These are phyloP conservation scores for Myotis yumanensis DNA, from an alignment of 2,113 vertebrate genomes.

Conservation along the genomic window DNA sequence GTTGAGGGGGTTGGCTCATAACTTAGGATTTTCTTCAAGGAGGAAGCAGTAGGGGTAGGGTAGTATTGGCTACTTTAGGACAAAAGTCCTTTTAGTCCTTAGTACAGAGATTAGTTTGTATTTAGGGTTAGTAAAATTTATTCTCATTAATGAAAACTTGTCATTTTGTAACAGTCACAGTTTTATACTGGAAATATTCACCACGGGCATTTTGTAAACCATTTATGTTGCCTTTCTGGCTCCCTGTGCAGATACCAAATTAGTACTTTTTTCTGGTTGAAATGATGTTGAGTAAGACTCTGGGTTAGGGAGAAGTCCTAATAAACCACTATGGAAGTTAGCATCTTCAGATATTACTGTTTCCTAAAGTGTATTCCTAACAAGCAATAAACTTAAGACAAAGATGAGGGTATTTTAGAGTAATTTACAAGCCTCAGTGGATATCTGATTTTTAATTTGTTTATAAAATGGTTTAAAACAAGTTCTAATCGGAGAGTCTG, in stretches of 20 bases:
- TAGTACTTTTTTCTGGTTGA: constrained; percentile 11
- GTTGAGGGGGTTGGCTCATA: background rate
- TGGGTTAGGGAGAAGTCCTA: background rate
- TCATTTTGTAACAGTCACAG: background rate
- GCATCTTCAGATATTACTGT: background rate
- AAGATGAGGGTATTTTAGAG: background rate
- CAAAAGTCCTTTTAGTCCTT: constrained; percentile 8
- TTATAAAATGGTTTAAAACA: constrained; percentile 30
- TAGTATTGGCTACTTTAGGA: background rate
- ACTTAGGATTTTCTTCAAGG: background rate
- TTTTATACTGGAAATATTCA: background rate
- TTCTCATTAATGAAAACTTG: background rate
- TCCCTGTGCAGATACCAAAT: background rate
- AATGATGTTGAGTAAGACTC: background rate
- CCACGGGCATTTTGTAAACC: background rate
- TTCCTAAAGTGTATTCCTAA: background rate
- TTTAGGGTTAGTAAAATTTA: background rate
- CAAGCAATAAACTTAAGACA: background rate
- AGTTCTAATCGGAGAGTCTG: background rate
- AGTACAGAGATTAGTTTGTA: constrained; percentile 16
- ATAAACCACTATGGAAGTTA: constrained; percentile 45
- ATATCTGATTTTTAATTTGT: background rate
- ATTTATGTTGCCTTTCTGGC: background rate
- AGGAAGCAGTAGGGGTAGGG: background rate
- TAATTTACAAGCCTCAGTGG: background rate